Conservation (phyloP, 2,113 vertebrate species). For the Vulpes lagopus region DNA sequence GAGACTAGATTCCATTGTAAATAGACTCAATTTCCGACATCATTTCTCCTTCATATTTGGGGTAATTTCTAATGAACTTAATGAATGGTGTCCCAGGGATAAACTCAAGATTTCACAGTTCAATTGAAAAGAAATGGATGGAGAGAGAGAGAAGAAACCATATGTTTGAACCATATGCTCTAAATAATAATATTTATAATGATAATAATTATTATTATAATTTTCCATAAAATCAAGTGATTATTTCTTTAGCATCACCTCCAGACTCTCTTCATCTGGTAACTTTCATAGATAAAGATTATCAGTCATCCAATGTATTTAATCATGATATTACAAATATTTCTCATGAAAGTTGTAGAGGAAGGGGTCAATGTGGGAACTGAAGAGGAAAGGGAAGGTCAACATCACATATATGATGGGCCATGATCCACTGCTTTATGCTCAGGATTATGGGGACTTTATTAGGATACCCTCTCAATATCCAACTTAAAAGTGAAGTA, state of each 20-base stretch:
- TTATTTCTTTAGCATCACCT: background rate
- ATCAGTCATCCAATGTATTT: background rate
- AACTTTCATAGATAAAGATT: background rate
- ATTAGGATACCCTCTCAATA: background rate
- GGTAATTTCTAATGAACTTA: conserved; percentile 6
- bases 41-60: background rate
- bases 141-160: background rate
- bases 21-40: background rate
- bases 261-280: background rate
- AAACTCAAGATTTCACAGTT: background rate
- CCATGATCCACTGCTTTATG: background rate
- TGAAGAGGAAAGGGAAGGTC: background rate
- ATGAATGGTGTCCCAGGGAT: background rate
- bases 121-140: background rate
- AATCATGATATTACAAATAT: background rate
- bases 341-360: background rate
- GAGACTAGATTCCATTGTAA: background rate
- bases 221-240: conserved; percentile 6
- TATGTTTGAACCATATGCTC: background rate
- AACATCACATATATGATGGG: background rate
- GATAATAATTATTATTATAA: background rate
- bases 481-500: background rate
- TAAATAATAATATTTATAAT: background rate
- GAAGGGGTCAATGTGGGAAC: background rate
- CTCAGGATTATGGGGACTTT: background rate